A percentile compares a stretch with the other conserved stretches of the same genome.
phyloP scores from a whole-genome alignment of 1,140 invertebrate genomes.

The Hetaerina americana region DNA sequence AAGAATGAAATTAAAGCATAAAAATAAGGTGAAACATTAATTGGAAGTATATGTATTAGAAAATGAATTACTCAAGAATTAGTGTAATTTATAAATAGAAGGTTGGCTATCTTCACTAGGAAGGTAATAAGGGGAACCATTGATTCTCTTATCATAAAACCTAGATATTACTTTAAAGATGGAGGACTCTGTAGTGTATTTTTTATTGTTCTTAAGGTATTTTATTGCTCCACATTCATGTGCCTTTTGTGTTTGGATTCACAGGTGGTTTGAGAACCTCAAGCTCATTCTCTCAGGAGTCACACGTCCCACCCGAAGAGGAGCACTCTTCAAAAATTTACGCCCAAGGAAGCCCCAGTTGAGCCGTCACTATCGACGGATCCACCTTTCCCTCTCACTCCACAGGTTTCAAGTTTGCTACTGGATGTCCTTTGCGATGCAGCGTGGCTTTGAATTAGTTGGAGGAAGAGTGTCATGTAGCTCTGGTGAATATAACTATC shows the following conservation, averaged over 20 bases:
- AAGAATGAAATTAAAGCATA: too few species aligned
- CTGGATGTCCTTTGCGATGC: slow-evolving; percentile 96
- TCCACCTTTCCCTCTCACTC: slow-evolving; percentile 70
- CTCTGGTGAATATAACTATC: too few species aligned
- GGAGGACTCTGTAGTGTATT: too few species aligned
- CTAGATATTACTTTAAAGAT: too few species aligned
- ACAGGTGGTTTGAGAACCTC: slow-evolving; percentile 85
- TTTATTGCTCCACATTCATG: slow-evolving; percentile 6
- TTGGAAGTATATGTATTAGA: too few species aligned
- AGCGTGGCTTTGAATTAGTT: slow-evolving; percentile 84
- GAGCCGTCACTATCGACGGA: slow-evolving; percentile 82
- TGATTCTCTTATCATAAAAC: too few species aligned
- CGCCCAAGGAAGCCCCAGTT: slow-evolving; percentile 77
- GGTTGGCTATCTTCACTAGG: too few species aligned
- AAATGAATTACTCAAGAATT: too few species aligned
- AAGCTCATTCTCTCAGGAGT: slow-evolving; percentile 92
- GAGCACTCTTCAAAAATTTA: slow-evolving; percentile 72
- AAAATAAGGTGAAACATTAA: too few species aligned
- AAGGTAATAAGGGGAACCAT: too few species aligned
- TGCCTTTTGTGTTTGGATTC: slow-evolving; percentile 10
- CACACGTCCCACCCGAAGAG: slow-evolving; percentile 83
- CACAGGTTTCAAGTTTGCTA: slow-evolving; percentile 90
- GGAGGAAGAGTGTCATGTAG: slow-evolving; percentile 72
- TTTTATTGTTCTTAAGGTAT: slow-evolving; percentile 6
- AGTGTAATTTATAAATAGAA: too few species aligned